Base-by-base conservation (phyloP, 2,888 invertebrate species). In the Leptinotarsa juncta region DNA sequence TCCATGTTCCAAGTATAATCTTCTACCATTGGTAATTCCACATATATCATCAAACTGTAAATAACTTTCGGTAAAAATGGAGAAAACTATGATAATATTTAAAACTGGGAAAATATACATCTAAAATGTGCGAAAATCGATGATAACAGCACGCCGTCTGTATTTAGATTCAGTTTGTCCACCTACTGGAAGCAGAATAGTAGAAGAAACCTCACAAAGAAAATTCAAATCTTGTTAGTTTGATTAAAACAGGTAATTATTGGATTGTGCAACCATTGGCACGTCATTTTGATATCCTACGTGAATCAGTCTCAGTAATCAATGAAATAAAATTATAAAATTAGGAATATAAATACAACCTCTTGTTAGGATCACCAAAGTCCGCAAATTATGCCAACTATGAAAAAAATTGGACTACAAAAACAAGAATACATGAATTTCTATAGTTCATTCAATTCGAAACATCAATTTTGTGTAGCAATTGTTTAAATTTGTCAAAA, bases 1-100 rank as follows among this genome's bases (percentile, higher is more conserved):
- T 49, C 87, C 88, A 76, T 87, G 80, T 76, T 88, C 88, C 66
- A 89, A 80, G 76, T 88, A 89, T 60, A 88, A 74, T 62, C 80
- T 76, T 72, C 77, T 80, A 10, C 80, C 80, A 74, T 80, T 79
- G 55, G 76, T 77, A 1, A 71, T 26, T 16, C 79, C 77, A 57
- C 82, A 83, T 69, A 83, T 80, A 72, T 83, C 82, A 51, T 76
- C 75, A 16, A 73, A 70, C 49, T 74, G 72, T 62, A 74, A 57
- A 26, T 65, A 10, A 14, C 72, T 73, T 14, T 26, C 67, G 18
- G 66, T 18, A 3, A 67, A 70, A 67, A 50, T 69, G n/a, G 50
- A 67, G 55, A 71, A 48, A 67, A 71, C 51, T 48, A 73, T 20
- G 18, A 65, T 3, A 49, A 71, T 50, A 4, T 20, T 50, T 10